A percentile compares a stretch with the other conserved stretches of the same genome.
Conservation (phyloP, 2,888 invertebrate genomes). For the Chrysina gloriosa region DNA sequence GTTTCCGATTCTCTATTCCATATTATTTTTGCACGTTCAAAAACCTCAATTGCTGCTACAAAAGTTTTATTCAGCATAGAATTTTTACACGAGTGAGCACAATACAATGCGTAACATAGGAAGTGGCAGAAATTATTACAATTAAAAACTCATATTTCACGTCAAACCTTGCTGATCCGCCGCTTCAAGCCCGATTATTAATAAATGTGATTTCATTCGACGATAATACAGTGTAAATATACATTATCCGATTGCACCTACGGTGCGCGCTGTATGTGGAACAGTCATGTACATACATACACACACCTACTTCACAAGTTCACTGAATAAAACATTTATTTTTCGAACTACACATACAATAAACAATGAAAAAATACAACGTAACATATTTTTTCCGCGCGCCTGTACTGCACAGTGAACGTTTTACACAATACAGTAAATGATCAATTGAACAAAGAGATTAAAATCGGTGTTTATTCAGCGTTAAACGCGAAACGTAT, state of each 20-base stretch:
- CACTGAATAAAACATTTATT: slow-evolving; percentile 51
- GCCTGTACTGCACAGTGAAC: slow-evolving; percentile 53
- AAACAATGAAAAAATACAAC: slow-evolving; percentile 47
- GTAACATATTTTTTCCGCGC: slow-evolving; percentile 48
- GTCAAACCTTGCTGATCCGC: slow-evolving; percentile 6
- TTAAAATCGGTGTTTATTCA: slow-evolving; percentile 64
- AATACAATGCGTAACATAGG: slow-evolving; percentile 3
- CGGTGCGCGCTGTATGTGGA: not conserved
- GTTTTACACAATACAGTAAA: slow-evolving; percentile 57
- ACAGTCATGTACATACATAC: slow-evolving; percentile 1
- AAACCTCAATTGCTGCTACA: not conserved
- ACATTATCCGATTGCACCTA: slow-evolving; percentile 21
- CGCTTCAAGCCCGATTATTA: slow-evolving; percentile 29
- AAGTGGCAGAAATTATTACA: slow-evolving; percentile 33
- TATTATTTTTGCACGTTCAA: not conserved
- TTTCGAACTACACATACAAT: slow-evolving; percentile 26
- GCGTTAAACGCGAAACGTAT: slow-evolving; percentile 60
- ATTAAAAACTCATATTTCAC: slow-evolving; percentile 43
- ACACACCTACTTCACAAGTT: slow-evolving; percentile 47
- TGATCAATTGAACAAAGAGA: slow-evolving; percentile 62
- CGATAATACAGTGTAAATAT: slow-evolving; percentile 24
- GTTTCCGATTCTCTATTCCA: no score
- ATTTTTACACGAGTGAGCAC: slow-evolving; percentile 9
- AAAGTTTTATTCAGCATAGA: slow-evolving; percentile 3
- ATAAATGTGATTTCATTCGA: slow-evolving; percentile 29